These are phyloP conservation scores for Agrilus mali DNA, from an alignment of 2,888 invertebrate species.

Conservation along the genomic window DNA sequence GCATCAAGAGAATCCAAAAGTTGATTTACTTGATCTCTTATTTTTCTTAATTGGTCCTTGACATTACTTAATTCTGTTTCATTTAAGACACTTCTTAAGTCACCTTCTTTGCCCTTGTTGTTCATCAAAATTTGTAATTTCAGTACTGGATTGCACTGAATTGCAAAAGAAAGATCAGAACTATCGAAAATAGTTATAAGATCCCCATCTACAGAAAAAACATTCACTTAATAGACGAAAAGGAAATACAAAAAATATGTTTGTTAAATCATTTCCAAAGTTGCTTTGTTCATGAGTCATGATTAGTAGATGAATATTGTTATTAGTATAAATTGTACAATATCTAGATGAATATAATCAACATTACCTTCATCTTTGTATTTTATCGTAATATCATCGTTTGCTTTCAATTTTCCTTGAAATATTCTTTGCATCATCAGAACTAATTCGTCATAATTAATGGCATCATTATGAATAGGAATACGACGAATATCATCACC, in stretches of 20 bases:
- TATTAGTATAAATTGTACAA: not conserved
- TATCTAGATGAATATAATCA: not conserved
- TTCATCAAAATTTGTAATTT: constrained; percentile 47
- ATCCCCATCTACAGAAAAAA: constrained; percentile 46
- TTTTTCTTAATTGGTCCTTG: constrained; percentile 31
- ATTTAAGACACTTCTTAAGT: constrained; percentile 17
- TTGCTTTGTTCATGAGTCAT: no score
- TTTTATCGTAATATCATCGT: constrained; percentile 55
- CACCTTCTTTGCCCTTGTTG: constrained; percentile 20
- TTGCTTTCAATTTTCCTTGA: constrained; percentile 45
- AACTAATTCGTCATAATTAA: constrained; percentile 55
- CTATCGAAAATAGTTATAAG: constrained; percentile 58
- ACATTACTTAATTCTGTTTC: constrained; percentile 35
- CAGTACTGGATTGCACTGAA: constrained; percentile 51
- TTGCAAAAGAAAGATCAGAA: constrained; percentile 55
- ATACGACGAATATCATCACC: constrained; percentile 56
- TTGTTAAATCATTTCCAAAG: no score
- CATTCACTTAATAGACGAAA: constrained; percentile 2
- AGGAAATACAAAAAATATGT: no score
- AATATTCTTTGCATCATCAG: constrained; percentile 64
- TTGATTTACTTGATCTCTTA: constrained; percentile 46
- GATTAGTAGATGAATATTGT: no score
- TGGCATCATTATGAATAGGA: constrained; percentile 59
- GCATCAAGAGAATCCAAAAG: constrained; percentile 43
- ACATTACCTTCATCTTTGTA: constrained; percentile 55